Evolutionary conservation across 1,140 invertebrate genomes (phyloP).

Genomic region (Apis cerana): DNA sequence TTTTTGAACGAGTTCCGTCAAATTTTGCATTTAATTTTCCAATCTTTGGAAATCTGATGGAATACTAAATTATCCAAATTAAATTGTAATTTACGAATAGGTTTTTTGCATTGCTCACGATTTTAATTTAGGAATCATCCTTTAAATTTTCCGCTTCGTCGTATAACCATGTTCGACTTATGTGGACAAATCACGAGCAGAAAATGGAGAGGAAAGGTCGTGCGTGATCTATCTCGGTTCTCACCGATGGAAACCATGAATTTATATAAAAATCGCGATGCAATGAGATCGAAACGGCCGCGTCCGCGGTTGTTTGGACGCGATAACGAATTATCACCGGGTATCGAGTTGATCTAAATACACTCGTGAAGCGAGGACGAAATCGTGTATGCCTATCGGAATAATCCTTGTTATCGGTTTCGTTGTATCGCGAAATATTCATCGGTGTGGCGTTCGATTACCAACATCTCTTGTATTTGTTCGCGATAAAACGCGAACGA

Average conservation of each 20-base stretch:
- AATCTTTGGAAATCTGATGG: too few relatives aligned
- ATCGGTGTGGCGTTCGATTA: background rate
- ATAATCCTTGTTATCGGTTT: conserved; percentile 30
- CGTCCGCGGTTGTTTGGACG: background rate
- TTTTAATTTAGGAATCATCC: too few relatives aligned
- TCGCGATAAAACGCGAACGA: conserved; percentile 35
- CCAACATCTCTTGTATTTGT: conserved; percentile 9
- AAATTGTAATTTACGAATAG: too few relatives aligned
- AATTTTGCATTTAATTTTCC: too few relatives aligned
- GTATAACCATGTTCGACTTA: background rate
- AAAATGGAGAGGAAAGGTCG: too few relatives aligned
- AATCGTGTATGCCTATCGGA: conserved; percentile 19
- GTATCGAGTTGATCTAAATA: conserved; percentile 19
- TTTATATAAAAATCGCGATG: background rate
- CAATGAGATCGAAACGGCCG: background rate
- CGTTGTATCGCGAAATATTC: background rate
- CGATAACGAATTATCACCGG: conserved; percentile 20
- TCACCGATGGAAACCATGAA: background rate
- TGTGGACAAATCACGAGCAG: too few relatives aligned
- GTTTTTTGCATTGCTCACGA: too few relatives aligned
- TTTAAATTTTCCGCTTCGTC: too few relatives aligned
- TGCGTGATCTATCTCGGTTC: too few relatives aligned
- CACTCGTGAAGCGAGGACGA: conserved; percentile 8
- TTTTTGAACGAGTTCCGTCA: background rate
- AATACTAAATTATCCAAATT: too few relatives aligned